Evolutionary conservation across 2,888 invertebrate genomes (phyloP).

Genomic region (Dolichomitus sp.): DNA sequence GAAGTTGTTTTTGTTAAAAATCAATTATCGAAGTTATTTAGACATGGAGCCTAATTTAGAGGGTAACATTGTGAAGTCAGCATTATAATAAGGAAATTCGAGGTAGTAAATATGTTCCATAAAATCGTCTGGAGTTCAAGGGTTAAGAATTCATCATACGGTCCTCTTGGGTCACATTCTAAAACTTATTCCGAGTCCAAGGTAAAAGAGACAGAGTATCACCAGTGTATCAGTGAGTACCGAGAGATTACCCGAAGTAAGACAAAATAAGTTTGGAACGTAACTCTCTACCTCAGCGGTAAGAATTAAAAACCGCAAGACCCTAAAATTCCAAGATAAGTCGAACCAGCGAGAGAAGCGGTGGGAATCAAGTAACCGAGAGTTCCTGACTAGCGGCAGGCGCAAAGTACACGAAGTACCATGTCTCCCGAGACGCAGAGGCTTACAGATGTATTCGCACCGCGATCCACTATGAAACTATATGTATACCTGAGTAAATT

Average conservation of each 20-base stretch:
- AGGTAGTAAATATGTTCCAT: neutral
- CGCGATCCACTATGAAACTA: slow-evolving; percentile 39
- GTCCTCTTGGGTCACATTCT: neutral
- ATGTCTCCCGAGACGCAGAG: neutral
- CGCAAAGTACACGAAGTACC: slow-evolving; percentile 43
- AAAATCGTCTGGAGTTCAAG: neutral
- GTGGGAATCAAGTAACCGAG: slow-evolving; percentile 8
- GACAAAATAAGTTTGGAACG: neutral
- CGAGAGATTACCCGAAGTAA: neutral
- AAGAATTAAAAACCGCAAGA: slow-evolving; percentile 2
- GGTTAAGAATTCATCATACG: neutral
- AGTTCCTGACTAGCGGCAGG: slow-evolving; percentile 9
- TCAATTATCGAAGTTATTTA: too few species aligned
- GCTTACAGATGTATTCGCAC: slow-evolving; percentile 11
- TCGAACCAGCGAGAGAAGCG: slow-evolving; percentile 13
- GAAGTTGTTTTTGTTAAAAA: too few species aligned
- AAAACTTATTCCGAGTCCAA: neutral
- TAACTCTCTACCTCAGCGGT: neutral
- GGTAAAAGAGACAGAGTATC: neutral
- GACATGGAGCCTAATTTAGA: too few species aligned
- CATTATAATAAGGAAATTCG: neutral
- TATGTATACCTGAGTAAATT: slow-evolving; percentile 29
- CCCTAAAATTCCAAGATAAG: slow-evolving; percentile 23
- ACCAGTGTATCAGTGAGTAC: neutral
- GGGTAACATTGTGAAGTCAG: neutral